Percentiles rank a stretch among this genome's conserved stretches.
These are phyloP conservation scores for Drosophila mauritiana DNA, from an alignment of 1,140 invertebrate genomes.

Conservation along the genomic window DNA sequence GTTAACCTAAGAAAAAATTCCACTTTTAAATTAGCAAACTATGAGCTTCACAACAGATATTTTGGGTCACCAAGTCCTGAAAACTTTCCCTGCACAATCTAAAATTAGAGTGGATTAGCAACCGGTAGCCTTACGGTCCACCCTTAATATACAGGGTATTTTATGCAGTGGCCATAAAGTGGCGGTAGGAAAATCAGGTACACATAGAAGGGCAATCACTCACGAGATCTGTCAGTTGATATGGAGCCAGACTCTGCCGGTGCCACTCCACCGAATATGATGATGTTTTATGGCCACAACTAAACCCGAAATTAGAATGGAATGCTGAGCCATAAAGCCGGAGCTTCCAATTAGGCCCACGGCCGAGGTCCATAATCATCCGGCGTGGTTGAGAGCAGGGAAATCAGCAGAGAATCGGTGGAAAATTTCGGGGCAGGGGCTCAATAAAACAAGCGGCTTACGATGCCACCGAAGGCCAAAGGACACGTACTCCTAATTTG, in stretches of 20 bases:
- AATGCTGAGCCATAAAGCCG: constrained; percentile 41
- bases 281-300: constrained; percentile 55
- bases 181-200: constrained; percentile 35
- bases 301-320: constrained; percentile 56
- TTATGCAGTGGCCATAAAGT: constrained; percentile 32
- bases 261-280: constrained; percentile 29
- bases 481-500: constrained; percentile 75
- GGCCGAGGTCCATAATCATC: constrained; percentile 30
- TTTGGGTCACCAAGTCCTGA: background rate
- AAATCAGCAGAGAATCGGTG: constrained; percentile 11
- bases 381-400: background rate
- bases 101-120: background rate
- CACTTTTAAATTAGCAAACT: too few relatives aligned
- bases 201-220: constrained; percentile 34
- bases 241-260: background rate
- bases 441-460: constrained; percentile 79
- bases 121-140: background rate
- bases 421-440: constrained; percentile 15
- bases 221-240: constrained; percentile 44
- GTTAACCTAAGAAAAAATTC: too few relatives aligned
- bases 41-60: too few relatives aligned
- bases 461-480: constrained; percentile 53
- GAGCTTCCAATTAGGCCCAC: constrained; percentile 47
- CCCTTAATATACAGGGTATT: background rate
- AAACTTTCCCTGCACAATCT: background rate